Percentiles rank a stretch among this genome's conserved stretches.
These are phyloP conservation scores for Beris chalybata DNA, from an alignment of 2,888 invertebrate species.

Conservation along the genomic window DNA sequence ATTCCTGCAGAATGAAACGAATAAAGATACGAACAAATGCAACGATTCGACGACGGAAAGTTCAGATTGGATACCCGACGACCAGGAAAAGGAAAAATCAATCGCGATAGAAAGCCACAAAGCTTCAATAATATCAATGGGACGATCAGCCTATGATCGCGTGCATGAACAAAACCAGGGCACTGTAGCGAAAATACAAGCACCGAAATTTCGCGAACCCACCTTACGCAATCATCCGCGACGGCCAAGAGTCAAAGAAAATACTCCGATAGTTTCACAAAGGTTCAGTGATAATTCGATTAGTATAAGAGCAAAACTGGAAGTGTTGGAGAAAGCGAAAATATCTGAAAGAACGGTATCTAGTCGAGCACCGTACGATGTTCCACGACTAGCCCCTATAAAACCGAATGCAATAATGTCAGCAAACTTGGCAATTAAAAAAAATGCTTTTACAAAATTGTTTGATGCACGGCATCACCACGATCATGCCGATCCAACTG, in stretches of 20 bases:
- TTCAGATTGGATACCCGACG: constrained; percentile 51
- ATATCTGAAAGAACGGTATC: background rate
- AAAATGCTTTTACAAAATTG: constrained; percentile 45
- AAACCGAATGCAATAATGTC: constrained; percentile 42
- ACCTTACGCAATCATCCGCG: constrained; percentile 49
- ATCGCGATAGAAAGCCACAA: too few relatives aligned
- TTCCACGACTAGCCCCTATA: constrained; percentile 19
- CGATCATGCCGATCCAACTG: constrained; percentile 50
- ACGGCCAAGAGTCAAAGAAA: constrained; percentile 40
- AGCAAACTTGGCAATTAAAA: constrained; percentile 46
- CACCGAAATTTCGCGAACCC: constrained; percentile 49
- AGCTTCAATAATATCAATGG: background rate
- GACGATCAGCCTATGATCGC: constrained; percentile 7
- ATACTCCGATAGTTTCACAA: background rate
- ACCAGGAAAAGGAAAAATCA: constrained; percentile 1
- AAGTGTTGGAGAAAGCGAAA: background rate
- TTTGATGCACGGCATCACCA: constrained; percentile 53
- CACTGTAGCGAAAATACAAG: constrained; percentile 46
- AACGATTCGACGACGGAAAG: constrained; percentile 34
- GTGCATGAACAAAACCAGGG: background rate
- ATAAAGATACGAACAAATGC: background rate
- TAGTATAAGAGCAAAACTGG: background rate
- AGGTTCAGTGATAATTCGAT: background rate
- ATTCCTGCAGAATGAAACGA: background rate
- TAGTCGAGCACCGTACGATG: constrained; percentile 9